phyloP scores from a whole-genome alignment of 2,888 invertebrate genomes.

The Diogma glabrata region DNA sequence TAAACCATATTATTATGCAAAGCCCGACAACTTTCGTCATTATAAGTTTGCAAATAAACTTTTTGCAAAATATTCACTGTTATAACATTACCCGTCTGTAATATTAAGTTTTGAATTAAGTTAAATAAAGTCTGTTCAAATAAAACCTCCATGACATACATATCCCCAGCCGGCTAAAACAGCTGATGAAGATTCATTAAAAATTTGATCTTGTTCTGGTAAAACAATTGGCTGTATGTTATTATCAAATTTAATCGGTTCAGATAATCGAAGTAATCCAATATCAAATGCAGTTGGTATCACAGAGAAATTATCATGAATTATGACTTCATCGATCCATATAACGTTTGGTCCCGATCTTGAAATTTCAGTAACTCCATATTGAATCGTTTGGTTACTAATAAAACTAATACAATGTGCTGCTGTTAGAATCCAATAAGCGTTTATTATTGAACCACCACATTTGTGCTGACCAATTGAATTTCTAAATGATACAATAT shows the following conservation, averaged over 20 bases:
- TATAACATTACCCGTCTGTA: constrained; percentile 21
- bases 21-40: constrained; percentile 21
- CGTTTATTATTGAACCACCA: background rate
- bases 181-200: background rate
- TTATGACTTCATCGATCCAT: background rate
- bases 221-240: background rate
- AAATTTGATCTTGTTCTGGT: background rate
- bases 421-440: constrained; percentile 8
- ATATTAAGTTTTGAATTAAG: background rate
- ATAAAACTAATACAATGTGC: constrained; percentile 2
- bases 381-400: background rate
- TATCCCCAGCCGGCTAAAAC: constrained; percentile 20
- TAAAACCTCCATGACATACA: too few species aligned
- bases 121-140: too few species aligned
- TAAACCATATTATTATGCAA: constrained; percentile 17
- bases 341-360: background rate
- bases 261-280: background rate
- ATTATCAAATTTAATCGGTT: background rate
- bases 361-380: background rate
- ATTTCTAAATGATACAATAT: constrained; percentile 4
- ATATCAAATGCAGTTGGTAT: background rate
- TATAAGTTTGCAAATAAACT: constrained; percentile 20
- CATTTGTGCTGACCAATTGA: constrained; percentile 3
- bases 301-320: too few species aligned
- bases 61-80: constrained; percentile 22